These are phyloP conservation scores for Chironomus riparius DNA, from an alignment of 2,888 invertebrate genomes.

Conservation along the genomic window DNA sequence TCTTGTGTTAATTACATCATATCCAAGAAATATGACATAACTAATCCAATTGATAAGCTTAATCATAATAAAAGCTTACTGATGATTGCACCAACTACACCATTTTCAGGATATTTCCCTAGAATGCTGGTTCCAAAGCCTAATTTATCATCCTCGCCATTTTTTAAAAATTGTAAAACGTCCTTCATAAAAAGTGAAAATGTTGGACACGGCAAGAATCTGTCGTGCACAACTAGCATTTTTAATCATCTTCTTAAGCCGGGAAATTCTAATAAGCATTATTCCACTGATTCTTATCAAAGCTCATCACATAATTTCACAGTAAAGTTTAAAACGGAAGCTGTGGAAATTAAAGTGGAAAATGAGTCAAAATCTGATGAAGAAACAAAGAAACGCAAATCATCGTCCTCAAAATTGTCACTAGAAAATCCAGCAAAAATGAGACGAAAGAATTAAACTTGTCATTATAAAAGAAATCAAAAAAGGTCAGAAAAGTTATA, in stretches of 20 bases:
- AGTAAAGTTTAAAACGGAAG: constrained; percentile 7
- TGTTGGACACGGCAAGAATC: background rate
- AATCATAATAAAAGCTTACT: constrained; percentile 42
- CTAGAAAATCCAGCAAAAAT: constrained; percentile 3
- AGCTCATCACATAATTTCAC: background rate
- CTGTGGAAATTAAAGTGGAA: constrained; percentile 16
- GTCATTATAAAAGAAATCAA: background rate
- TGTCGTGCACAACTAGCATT: background rate
- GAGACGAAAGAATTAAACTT: constrained; percentile 7
- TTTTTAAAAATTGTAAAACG: constrained; percentile 21
- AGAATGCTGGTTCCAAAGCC: background rate
- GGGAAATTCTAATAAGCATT: background rate
- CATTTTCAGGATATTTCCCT: background rate
- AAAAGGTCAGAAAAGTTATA: too few species aligned
- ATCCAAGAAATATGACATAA: constrained; percentile 29
- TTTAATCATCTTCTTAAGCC: constrained; percentile 5
- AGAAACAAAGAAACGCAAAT: background rate
- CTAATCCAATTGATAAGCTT: constrained; percentile 26
- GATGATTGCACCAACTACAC: constrained; percentile 53
- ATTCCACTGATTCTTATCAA: background rate
- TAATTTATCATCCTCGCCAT: constrained; percentile 12
- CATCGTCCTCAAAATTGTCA: background rate
- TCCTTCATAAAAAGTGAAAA: constrained; percentile 16
- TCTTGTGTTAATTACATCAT: constrained; percentile 25
- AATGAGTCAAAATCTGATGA: constrained; percentile 10